Evolutionary conservation across 2,888 invertebrate genomes (phyloP).

Genomic region (Ferrisia virgata): DNA sequence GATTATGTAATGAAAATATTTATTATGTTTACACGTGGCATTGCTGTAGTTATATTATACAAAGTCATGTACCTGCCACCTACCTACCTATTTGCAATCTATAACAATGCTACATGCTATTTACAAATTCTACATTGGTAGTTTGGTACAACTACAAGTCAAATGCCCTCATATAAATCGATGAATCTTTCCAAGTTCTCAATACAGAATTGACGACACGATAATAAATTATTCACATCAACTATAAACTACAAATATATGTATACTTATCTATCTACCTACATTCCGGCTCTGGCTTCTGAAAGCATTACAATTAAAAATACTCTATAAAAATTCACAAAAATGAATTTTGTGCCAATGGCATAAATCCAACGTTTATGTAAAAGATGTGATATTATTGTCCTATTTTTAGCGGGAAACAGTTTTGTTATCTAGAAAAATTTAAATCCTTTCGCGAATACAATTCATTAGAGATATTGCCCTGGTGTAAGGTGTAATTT

Average conservation of each 20-base stretch:
- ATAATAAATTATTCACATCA: slow-evolving; percentile 12
- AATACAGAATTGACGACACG: background rate
- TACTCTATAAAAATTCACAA: slow-evolving; percentile 1
- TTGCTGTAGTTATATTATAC: background rate
- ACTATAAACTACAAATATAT: background rate
- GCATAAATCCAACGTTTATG: slow-evolving; percentile 36
- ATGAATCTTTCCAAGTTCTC: slow-evolving; percentile 2
- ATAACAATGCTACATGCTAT: background rate
- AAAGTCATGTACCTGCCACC: background rate
- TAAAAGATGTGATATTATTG: slow-evolving; percentile 16
- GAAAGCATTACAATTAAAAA: slow-evolving; percentile 24
- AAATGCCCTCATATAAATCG: background rate
- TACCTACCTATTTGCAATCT: background rate
- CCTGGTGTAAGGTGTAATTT: background rate
- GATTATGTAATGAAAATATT: too few relatives aligned
- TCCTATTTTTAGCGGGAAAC: slow-evolving; percentile 24
- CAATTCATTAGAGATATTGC: background rate
- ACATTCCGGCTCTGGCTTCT: too few relatives aligned
- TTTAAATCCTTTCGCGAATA: background rate
- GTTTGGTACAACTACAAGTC: background rate
- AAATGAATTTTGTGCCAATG: slow-evolving; percentile 40
- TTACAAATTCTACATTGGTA: background rate
- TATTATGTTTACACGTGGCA: background rate
- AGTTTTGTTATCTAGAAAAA: slow-evolving; percentile 7
- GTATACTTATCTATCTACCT: too few relatives aligned